phyloP scores from a whole-genome alignment of 2,888 invertebrate genomes.

The Drosophila greeni region DNA sequence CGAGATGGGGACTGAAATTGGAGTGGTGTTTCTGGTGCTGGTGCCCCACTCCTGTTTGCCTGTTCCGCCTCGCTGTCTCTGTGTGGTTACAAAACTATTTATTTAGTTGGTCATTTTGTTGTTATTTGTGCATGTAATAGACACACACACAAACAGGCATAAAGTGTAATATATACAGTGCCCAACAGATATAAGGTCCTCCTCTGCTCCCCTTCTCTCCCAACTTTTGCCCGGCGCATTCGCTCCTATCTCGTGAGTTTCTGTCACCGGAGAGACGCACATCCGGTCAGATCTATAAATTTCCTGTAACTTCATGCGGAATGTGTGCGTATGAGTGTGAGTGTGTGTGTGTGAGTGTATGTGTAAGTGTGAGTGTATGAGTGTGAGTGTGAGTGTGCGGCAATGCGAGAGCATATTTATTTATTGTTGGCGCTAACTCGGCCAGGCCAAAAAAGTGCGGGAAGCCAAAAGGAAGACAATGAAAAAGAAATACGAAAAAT shows the following conservation, averaged over 20 bases:
- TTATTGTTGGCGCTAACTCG: conserved; percentile 70
- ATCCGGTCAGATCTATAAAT: conserved; percentile 69
- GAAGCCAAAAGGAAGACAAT: conserved; percentile 29
- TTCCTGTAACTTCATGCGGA: conserved; percentile 44
- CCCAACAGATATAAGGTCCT: conserved; percentile 43
- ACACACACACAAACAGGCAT: conserved; percentile 45
- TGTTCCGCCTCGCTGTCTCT: conserved; percentile 45
- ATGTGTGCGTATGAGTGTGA: conserved; percentile 6
- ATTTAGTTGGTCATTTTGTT: conserved; percentile 73
- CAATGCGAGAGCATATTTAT: conserved; percentile 67
- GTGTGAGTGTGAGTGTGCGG: conserved; percentile 41
- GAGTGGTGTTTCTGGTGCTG: conserved; percentile 1
- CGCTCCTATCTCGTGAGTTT: conserved; percentile 49
- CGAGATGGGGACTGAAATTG: conserved; percentile 1
- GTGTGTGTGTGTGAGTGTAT: neutral
- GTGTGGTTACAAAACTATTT: conserved; percentile 71
- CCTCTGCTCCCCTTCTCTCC: neutral
- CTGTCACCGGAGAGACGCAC: conserved; percentile 70
- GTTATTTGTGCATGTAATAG: conserved; percentile 72
- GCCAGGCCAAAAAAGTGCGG: conserved; percentile 56
- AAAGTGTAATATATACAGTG: conserved; percentile 34
- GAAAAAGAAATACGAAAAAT: conserved; percentile 53
- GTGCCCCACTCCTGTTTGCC: conserved; percentile 11
- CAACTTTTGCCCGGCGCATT: conserved; percentile 26
- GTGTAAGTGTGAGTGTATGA: neutral